These are phyloP conservation scores for Oriolus oriolus DNA, from an alignment of 2,113 vertebrate species.

Conservation along the genomic window DNA sequence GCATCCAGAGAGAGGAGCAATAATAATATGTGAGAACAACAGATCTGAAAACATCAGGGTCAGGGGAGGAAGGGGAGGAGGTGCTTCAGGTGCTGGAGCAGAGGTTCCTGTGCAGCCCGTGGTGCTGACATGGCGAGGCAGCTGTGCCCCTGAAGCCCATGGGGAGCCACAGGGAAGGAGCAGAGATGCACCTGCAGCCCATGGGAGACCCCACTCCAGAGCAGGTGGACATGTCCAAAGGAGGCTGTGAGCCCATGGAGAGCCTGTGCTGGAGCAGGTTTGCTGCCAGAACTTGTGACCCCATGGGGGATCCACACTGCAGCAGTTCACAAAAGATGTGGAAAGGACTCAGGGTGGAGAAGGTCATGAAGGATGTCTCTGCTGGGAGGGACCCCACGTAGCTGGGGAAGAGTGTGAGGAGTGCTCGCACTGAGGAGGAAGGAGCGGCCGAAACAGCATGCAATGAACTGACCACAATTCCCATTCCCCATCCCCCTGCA, in stretches of 20 bases:
- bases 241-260: background rate
- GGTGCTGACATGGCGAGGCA: background rate
- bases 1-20: background rate
- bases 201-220: background rate
- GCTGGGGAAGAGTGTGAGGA: background rate
- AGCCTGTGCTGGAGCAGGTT: background rate
- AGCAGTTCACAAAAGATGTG: background rate
- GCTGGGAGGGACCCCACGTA: background rate
- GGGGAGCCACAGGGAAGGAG: background rate
- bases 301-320: background rate
- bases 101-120: background rate
- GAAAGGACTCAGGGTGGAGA: background rate
- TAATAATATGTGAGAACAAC: background rate
- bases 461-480: background rate
- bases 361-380: background rate
- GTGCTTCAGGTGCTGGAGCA: background rate
- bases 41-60: background rate
- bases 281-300: background rate
- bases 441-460: accelerated
- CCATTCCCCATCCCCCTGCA: background rate
- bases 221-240: accelerated
- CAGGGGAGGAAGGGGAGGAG: background rate
- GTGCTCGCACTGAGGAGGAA: background rate
- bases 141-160: background rate
- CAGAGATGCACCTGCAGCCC: background rate